Base-by-base conservation (phyloP, 1,140 invertebrate species). In the Calephelis virginiensis region DNA sequence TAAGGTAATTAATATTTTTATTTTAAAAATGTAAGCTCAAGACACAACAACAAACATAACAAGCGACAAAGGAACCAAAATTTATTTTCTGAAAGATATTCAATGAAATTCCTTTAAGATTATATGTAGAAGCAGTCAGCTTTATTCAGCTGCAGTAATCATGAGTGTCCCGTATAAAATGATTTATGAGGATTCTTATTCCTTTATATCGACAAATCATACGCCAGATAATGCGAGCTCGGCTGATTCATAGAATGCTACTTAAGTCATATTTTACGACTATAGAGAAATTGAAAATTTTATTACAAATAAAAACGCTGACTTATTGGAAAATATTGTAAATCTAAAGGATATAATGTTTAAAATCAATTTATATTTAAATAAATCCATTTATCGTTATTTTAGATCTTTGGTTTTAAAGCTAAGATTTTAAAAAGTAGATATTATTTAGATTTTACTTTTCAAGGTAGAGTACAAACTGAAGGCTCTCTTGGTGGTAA, bases 101-200 rank as follows among this genome's bases (percentile, higher is more conserved):
- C 40, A 43, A 43, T 5, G 3, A 43, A 43, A 28, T 28, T 28
- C 28, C 40, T 43, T 43, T 9, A 43, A 43, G 40, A 43, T 53
- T 53, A 53, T 53, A 17, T 53, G 14, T 53, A 56, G 10, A 56
- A 11, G 13, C 14, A 28, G 14, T 56, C 14, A 56, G 68, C 74
- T 75, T 76, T 76, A 79, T 79, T 70, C 80, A 82, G 80, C 81
- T 83, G 78, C 76, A 80, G 66, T 70, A 75, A 82, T 84, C 81
- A 78, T 82, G 80, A 84, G 70, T 82, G 86, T 83, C 85, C 84
- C 71, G 40, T 43, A 69, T 75, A 11, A 48, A 48, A 66, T 87
- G 86, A 87, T 89, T 86, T 89, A 90, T 79, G 77, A 78, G 69
- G 68, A 80, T 75, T 82, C 85, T 85, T 75, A 82, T 83, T 78